These are phyloP conservation scores for Apeira syringaria DNA, from an alignment of 2,888 invertebrate species.

Conservation along the genomic window DNA sequence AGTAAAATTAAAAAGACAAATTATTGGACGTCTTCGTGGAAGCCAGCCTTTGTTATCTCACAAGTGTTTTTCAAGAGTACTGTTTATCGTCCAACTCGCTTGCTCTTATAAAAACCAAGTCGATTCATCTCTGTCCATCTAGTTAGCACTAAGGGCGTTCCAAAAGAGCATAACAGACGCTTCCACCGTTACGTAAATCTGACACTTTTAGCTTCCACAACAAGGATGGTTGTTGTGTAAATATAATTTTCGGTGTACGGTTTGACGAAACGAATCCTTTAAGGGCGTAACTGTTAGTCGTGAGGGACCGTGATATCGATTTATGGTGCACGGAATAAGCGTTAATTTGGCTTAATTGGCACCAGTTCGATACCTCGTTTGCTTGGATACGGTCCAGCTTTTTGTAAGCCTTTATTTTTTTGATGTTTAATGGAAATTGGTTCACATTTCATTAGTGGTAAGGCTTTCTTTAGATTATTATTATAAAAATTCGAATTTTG, in stretches of 20 bases:
- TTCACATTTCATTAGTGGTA: constrained; percentile 47
- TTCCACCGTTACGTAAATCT: constrained; percentile 77
- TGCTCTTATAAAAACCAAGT: constrained; percentile 51
- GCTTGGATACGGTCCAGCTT: constrained; percentile 63
- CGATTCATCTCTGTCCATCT: constrained; percentile 70
- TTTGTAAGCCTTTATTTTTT: constrained; percentile 50
- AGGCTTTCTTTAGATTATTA: constrained; percentile 53
- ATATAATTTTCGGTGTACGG: constrained; percentile 55
- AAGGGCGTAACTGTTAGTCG: constrained; percentile 73
- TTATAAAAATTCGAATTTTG: constrained; percentile 52
- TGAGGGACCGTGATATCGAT: constrained; percentile 72
- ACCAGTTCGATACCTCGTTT: constrained; percentile 66
- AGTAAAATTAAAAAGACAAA: constrained; percentile 84
- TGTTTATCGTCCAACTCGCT: constrained; percentile 69
- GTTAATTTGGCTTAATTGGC: constrained; percentile 78
- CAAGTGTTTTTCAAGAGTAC: constrained; percentile 82
- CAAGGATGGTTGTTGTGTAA: constrained; percentile 76
- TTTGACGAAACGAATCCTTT: constrained; percentile 63
- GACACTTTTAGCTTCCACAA: constrained; percentile 79
- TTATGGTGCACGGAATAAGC: constrained; percentile 75
- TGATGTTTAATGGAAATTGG: constrained; percentile 46
- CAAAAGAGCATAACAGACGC: constrained; percentile 79
- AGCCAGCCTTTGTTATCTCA: constrained; percentile 81
- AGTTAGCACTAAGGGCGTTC: constrained; percentile 75
- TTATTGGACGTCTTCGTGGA: constrained; percentile 83